Evolutionary conservation across 1,140 invertebrate species (phyloP).

Genomic region (Aricia agestis): DNA sequence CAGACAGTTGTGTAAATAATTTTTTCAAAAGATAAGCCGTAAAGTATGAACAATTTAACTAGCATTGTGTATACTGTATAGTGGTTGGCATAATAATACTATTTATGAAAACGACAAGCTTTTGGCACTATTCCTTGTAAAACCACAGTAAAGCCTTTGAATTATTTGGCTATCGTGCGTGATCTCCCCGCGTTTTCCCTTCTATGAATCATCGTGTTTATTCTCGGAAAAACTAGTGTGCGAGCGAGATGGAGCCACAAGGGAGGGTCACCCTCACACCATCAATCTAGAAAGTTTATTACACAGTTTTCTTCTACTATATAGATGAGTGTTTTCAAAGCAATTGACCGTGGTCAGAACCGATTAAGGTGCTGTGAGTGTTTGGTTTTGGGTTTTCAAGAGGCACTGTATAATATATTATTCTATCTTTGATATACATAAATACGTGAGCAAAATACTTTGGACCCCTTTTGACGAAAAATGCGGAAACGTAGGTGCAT

Average conservation of each 20-base stretch:
- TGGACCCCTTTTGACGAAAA: too few species aligned
- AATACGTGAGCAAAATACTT: too few species aligned
- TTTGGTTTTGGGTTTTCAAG: background rate
- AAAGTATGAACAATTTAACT: too few species aligned
- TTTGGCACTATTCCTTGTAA: background rate
- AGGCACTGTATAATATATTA: too few species aligned
- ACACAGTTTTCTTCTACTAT: slow-evolving; percentile 13
- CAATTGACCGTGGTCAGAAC: background rate
- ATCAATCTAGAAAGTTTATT: slow-evolving; percentile 28
- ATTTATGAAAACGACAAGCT: background rate
- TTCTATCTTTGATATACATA: too few species aligned
- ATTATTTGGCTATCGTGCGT: background rate
- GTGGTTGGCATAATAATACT: too few species aligned
- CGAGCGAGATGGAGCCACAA: slow-evolving; percentile 6
- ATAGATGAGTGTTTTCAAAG: slow-evolving; percentile 14
- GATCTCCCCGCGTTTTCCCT: slow-evolving; percentile 23
- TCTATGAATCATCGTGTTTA: slow-evolving; percentile 26
- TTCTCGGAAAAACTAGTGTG: slow-evolving; percentile 19
- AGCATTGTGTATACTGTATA: too few species aligned
- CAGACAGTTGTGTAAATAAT: too few species aligned
- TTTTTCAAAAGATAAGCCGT: too few species aligned
- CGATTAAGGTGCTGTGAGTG: background rate
- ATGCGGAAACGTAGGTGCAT: too few species aligned
- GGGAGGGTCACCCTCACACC: slow-evolving; percentile 18
- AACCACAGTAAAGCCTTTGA: background rate